These are phyloP conservation scores for Catocala fraxini DNA, from an alignment of 2,888 invertebrate species.

Conservation along the genomic window DNA sequence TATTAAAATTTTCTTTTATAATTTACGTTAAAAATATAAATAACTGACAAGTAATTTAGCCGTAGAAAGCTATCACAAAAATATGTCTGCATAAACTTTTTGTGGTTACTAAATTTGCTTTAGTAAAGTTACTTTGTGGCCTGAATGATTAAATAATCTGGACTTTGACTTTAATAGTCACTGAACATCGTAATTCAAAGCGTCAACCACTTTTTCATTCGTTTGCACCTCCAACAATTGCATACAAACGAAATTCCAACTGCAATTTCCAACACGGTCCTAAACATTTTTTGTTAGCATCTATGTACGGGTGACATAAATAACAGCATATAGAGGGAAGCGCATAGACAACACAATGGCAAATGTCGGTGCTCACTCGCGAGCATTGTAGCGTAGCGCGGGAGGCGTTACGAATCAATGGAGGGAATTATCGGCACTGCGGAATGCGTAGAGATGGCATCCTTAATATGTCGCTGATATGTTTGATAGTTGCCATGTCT, in stretches of 20 bases:
- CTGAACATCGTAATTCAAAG: too few relatives aligned
- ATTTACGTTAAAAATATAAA: too few relatives aligned
- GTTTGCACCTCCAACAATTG: slow-evolving; percentile 3
- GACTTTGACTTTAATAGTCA: too few relatives aligned
- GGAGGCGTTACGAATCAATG: slow-evolving; percentile 88
- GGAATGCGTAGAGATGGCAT: slow-evolving; percentile 60
- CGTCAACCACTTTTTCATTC: neutral
- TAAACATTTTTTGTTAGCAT: slow-evolving; percentile 49
- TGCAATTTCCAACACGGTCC: slow-evolving; percentile 45
- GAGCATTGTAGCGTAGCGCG: slow-evolving; percentile 86
- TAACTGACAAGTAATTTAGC: too few relatives aligned
- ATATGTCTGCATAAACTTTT: too few relatives aligned
- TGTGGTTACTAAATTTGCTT: too few relatives aligned
- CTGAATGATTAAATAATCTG: too few relatives aligned
- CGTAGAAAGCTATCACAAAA: too few relatives aligned
- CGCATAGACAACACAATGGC: slow-evolving; percentile 84
- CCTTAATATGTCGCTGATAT: slow-evolving; percentile 1
- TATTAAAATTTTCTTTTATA: too few relatives aligned
- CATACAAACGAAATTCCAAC: slow-evolving; percentile 14
- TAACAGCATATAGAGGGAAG: slow-evolving; percentile 77
- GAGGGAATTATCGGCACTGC: slow-evolving; percentile 85
- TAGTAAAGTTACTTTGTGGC: too few relatives aligned
- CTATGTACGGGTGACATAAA: slow-evolving; percentile 69
- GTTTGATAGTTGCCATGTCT: too few relatives aligned
- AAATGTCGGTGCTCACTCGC: slow-evolving; percentile 85